A percentile compares a stretch with the other conserved stretches of the same genome.
These are phyloP conservation scores for Ommatoiulus sabulosus DNA, from an alignment of 2,888 invertebrate species.

Conservation along the genomic window DNA sequence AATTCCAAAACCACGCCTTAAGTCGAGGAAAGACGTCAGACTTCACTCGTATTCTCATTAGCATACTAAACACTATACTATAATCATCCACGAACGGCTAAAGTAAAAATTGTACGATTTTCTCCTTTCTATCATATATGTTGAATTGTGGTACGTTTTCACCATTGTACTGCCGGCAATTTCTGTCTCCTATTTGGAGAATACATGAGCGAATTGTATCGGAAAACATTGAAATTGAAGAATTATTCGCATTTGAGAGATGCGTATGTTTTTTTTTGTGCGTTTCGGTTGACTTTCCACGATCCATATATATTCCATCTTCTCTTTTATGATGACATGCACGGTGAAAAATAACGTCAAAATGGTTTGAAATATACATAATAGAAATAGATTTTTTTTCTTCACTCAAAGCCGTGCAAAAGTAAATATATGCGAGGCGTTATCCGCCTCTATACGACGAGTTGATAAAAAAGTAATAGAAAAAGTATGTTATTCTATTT, in stretches of 20 bases:
- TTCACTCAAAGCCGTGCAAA: conserved; percentile 38
- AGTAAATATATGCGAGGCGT: conserved; percentile 46
- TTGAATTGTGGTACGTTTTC: not conserved
- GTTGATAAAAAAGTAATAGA: conserved; percentile 52
- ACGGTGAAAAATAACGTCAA: conserved; percentile 47
- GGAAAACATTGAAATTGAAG: conserved; percentile 47
- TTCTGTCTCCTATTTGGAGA: not conserved
- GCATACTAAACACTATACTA: no score
- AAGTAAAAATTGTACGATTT: not conserved
- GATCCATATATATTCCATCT: conserved; percentile 47
- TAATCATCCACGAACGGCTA: not conserved
- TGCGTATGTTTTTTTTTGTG: not conserved
- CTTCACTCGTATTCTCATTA: no score
- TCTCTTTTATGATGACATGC: conserved; percentile 45
- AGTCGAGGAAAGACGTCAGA: no score
- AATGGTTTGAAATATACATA: conserved; percentile 48
- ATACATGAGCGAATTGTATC: conserved; percentile 6
- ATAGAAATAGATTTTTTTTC: conserved; percentile 32
- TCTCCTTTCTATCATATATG: not conserved
- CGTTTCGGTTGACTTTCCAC: conserved; percentile 27
- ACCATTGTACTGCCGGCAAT: not conserved
- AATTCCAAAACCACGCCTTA: no score
- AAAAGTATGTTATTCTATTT: conserved; percentile 51
- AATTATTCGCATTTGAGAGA: conserved; percentile 44
- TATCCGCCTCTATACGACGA: not conserved